Evolutionary conservation across 64 coral and sea anemone species (phyloP).

Genomic region (Actinia tenebrosa): DNA sequence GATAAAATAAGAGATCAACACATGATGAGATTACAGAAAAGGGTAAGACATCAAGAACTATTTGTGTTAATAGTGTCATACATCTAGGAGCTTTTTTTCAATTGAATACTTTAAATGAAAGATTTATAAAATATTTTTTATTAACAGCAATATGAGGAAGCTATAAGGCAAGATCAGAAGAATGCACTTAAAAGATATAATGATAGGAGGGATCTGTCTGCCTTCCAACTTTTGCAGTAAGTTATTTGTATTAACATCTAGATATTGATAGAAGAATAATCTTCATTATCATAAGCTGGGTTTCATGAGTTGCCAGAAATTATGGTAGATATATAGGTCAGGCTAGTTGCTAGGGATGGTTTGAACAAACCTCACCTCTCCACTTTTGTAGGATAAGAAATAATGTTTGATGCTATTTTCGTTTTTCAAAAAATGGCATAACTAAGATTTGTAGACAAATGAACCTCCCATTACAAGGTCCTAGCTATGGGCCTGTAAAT

Average conservation of each 20-base stretch:
- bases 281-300: no score
- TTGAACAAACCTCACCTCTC: no score
- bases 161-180: slow-evolving; percentile 85
- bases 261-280: neutral
- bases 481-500: no score
- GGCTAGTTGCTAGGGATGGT: no score
- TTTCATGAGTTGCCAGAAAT: no score
- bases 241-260: neutral
- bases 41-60: slow-evolving; percentile 39
- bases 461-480: no score
- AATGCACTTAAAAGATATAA: slow-evolving; percentile 83
- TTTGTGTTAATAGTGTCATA: no score
- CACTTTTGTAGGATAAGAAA: no score
- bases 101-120: neutral
- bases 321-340: neutral
- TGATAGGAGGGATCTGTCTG: slow-evolving; percentile 70
- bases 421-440: no score
- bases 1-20: slow-evolving; percentile 83
- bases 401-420: no score
- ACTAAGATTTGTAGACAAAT: no score
- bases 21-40: slow-evolving; percentile 73
- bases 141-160: slow-evolving; percentile 90
- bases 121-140: neutral
- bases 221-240: slow-evolving; percentile 92
- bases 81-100: no score